Evolutionary conservation across 2,888 invertebrate species (phyloP).

Genomic region (Ferdinandea cuprea): DNA sequence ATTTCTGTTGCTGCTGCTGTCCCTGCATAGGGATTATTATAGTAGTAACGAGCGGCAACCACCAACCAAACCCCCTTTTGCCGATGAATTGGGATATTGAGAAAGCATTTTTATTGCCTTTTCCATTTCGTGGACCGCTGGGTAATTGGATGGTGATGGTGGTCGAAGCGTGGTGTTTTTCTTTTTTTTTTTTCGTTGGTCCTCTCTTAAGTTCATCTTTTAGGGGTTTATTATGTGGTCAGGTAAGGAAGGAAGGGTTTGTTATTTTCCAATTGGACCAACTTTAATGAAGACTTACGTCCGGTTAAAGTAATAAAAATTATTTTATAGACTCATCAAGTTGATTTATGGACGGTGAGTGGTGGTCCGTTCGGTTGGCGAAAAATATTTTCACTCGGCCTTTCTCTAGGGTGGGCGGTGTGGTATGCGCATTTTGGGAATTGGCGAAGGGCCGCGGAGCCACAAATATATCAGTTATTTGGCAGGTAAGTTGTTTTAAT

Average conservation of each 20-base stretch:
- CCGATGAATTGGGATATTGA: conserved; percentile 8
- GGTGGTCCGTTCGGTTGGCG: conserved; percentile 7
- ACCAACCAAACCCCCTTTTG: no score
- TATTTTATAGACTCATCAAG: conserved; percentile 73
- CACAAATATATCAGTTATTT: conserved; percentile 65
- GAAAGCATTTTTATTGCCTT: conserved; percentile 63
- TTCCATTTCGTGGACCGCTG: conserved; percentile 61
- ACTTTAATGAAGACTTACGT: conserved; percentile 74
- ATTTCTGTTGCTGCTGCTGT: neutral
- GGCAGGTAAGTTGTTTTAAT: conserved; percentile 72
- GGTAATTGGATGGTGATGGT: conserved; percentile 67
- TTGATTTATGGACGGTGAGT: conserved; percentile 61
- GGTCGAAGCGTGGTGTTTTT: conserved; percentile 27
- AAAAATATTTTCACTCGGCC: conserved; percentile 6
- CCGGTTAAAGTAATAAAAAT: conserved; percentile 74
- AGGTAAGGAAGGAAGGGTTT: conserved; percentile 51
- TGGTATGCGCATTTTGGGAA: conserved; percentile 5
- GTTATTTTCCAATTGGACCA: conserved; percentile 70
- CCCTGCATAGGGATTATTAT: conserved; percentile 21
- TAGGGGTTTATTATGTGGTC: conserved; percentile 38
- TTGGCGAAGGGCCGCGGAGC: conserved; percentile 28
- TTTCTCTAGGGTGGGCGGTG: neutral
- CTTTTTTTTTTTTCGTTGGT: no score
- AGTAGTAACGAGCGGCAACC: neutral
- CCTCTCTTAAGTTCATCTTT: conserved; percentile 53